These are phyloP conservation scores for Ovis canadensis DNA, from an alignment of 2,113 vertebrate genomes.

Conservation along the genomic window DNA sequence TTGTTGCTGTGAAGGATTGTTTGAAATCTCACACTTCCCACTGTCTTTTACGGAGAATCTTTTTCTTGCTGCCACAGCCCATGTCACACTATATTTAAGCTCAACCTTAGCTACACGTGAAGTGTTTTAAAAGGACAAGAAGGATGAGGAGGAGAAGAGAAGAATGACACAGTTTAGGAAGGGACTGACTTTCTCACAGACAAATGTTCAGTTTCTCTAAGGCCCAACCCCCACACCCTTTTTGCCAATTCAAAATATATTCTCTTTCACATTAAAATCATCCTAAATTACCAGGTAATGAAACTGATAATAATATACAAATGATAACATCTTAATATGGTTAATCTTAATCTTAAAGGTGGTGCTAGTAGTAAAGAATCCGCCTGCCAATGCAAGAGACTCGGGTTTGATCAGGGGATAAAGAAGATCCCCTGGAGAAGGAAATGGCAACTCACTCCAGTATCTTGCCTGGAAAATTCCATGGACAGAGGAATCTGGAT, in stretches of 20 bases:
- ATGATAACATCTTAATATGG: neutral
- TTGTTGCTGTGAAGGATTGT: neutral
- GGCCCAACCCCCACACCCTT: neutral
- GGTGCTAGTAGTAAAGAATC: neutral
- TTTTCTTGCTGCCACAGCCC: neutral
- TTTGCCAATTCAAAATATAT: neutral
- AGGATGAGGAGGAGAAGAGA: neutral
- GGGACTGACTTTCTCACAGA: neutral
- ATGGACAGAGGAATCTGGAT: neutral
- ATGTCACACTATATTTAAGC: neutral
- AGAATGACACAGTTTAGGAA: neutral
- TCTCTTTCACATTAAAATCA: neutral
- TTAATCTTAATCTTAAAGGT: neutral
- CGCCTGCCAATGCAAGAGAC: neutral
- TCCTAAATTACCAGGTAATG: neutral
- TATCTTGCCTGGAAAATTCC: neutral
- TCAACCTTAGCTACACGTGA: neutral
- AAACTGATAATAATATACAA: neutral
- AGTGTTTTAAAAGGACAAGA: neutral
- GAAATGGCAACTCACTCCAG: neutral
- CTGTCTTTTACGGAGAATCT: neutral
- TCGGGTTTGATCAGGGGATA: neutral
- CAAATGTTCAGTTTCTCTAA: neutral
- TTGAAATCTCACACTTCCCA: slow-evolving; percentile 28
- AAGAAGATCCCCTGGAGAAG: neutral